Percentiles rank a stretch among this genome's conserved stretches.
Conservation (phyloP, 92 coral and sea anemone genomes). For the Pocillopora meandrina region DNA sequence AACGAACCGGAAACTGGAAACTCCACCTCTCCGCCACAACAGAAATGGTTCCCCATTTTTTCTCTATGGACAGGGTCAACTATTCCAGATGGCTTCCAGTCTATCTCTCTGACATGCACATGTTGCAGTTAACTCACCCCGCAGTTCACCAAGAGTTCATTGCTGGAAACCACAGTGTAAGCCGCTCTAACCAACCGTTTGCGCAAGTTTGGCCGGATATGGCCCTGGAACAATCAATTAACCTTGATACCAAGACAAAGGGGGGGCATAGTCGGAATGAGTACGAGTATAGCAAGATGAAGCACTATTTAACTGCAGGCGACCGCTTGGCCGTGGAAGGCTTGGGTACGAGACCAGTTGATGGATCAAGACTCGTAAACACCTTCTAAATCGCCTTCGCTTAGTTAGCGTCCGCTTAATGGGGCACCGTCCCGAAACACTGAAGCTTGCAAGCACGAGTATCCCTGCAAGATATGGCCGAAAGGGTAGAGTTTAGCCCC, state of each 20-base stretch:
- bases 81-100: constrained; percentile 53
- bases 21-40: constrained; percentile 53
- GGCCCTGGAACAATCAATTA: background rate
- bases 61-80: constrained; percentile 50
- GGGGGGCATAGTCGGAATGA: constrained; percentile 9
- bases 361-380: background rate
- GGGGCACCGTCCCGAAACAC: background rate
- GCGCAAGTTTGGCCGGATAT: constrained; percentile 18
- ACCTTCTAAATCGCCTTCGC: background rate
- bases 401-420: background rate
- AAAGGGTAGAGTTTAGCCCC: constrained; percentile 44
- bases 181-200: constrained; percentile 56
- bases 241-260: background rate
- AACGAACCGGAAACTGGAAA: constrained; percentile 54
- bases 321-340: too few species aligned
- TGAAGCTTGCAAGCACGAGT: too few species aligned
- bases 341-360: too few species aligned
- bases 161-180: constrained; percentile 34
- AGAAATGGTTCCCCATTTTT: constrained; percentile 58
- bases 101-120: constrained; percentile 47
- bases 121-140: constrained; percentile 26
- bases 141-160: constrained; percentile 31
- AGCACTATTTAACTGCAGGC: too few species aligned
- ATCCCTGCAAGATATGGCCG: constrained; percentile 12
- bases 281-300: background rate